Percentiles rank a stretch among this genome's conserved stretches.
phyloP scores from a whole-genome alignment of 2,113 vertebrate species.

The Dicentrarchus labrax region DNA sequence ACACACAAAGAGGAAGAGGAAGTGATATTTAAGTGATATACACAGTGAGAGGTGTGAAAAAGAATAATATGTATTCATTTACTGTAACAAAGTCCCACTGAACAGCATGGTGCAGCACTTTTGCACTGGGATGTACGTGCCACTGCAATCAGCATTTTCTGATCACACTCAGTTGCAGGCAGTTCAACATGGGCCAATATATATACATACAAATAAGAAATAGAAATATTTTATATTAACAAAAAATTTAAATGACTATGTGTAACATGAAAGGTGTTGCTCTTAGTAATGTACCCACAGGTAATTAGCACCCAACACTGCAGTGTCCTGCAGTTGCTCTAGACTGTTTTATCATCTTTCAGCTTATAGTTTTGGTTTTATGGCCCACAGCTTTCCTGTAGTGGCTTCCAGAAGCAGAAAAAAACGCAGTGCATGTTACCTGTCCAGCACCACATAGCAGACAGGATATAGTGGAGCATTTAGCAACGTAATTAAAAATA shows the following conservation, averaged over 20 bases:
- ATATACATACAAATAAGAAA: background rate
- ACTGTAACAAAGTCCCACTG: background rate
- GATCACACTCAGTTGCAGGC: background rate
- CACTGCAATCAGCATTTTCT: conserved; percentile 1
- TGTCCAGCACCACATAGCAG: background rate
- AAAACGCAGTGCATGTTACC: background rate
- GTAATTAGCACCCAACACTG: background rate
- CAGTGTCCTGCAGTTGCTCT: background rate
- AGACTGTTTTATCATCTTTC: background rate
- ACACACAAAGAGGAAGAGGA: conserved; percentile 11
- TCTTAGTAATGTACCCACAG: background rate
- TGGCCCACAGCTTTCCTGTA: background rate
- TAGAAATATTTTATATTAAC: background rate
- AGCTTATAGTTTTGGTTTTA: background rate
- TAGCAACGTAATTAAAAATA: too few species aligned
- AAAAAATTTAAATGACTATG: background rate
- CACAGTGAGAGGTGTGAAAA: background rate
- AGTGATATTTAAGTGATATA: background rate
- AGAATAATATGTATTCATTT: background rate
- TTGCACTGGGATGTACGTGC: background rate
- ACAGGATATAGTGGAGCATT: too few species aligned
- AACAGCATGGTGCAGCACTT: conserved; percentile 1
- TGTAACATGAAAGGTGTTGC: background rate
- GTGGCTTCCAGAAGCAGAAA: too few species aligned
- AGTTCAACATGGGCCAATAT: background rate